Base-by-base conservation (phyloP, 92 coral and sea anemone genomes). In the Epizoanthus fatuus region DNA sequence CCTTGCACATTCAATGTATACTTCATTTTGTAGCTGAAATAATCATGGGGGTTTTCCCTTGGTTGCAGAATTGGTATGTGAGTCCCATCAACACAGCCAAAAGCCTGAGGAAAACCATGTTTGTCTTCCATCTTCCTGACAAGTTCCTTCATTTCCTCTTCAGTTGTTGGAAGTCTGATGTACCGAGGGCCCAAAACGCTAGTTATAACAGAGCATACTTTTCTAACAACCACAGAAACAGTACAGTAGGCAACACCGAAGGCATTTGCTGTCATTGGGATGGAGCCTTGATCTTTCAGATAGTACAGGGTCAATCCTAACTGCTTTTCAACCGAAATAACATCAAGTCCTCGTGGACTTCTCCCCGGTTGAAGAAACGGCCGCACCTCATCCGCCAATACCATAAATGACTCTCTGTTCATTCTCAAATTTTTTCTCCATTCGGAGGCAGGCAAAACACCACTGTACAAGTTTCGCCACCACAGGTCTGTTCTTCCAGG, bases 1-100 rank as follows among this genome's bases (percentile, higher is more conserved):
- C 25, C 25, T 90, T 90, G 93, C 49, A 84, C 86, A 74, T 90
- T 80, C 49, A 90, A 13, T 53, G 81, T 90, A 32, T 86, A 69
- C 63, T 86, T 86, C 84, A 72, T 63, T 79, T 90, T 80, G 56
- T 90, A 90, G 58, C 86, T 85, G 59, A 85, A 80, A 74, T 65
- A 86, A 67, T 90, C 87, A 32, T 90, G 90, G 6, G 83, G 81
- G 53, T 84, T 89, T 42, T 73, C 84, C 56, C n/a, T 49, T 17
- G 91, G 91, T 52, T 49, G 79, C 72, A 65, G 54, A 35, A 85
- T 85, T 19, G 89, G 67, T 10, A 85, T 76, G 44, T 76, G 78
- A 47, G 77, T 22, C 25, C 25, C 25, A 22, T 22, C 25, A 22
- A 22, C 25, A 22, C 25, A 22, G 25, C 25, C 25, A 22, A 22